phyloP scores from a whole-genome alignment of 2,797 vertebrate species.

The Gorsachius magnificus region DNA sequence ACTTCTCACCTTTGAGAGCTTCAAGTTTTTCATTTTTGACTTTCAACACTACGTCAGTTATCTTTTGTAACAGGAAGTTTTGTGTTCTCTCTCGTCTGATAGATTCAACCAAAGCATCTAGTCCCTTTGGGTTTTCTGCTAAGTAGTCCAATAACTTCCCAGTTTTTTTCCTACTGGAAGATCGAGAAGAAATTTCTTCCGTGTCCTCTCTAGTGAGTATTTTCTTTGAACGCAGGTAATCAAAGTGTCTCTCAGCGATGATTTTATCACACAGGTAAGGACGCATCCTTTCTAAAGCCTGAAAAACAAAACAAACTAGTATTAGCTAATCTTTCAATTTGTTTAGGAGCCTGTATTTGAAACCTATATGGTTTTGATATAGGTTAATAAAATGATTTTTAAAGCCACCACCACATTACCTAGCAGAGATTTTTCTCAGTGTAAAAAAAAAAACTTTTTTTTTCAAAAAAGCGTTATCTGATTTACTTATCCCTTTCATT shows the following conservation, averaged over 20 bases:
- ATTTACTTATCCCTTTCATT: neutral
- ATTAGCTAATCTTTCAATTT: neutral
- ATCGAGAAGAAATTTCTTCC: conserved; percentile 91
- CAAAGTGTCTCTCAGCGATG: conserved; percentile 92
- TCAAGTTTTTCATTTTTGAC: conserved; percentile 91
- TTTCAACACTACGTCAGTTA: conserved; percentile 93
- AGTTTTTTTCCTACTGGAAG: conserved; percentile 87
- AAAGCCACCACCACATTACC: neutral
- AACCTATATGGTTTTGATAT: neutral
- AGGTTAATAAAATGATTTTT: neutral
- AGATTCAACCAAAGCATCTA: conserved; percentile 90
- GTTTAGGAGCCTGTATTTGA: neutral
- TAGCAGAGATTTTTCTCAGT: neutral
- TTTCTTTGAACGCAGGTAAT: conserved; percentile 91
- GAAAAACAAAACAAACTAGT: conserved; percentile 3
- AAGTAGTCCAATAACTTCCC: conserved; percentile 90
- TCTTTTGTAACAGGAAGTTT: conserved; percentile 92
- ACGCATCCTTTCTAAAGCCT: conserved; percentile 90
- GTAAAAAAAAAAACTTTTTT: neutral
- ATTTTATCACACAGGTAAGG: conserved; percentile 93
- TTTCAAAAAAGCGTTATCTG: neutral
- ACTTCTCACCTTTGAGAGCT: conserved; percentile 83
- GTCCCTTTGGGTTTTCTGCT: conserved; percentile 91
- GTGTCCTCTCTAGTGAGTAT: conserved; percentile 93
- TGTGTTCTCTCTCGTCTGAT: conserved; percentile 88